phyloP scores from a whole-genome alignment of 2,888 invertebrate species.

The Eristalis intricaria region DNA sequence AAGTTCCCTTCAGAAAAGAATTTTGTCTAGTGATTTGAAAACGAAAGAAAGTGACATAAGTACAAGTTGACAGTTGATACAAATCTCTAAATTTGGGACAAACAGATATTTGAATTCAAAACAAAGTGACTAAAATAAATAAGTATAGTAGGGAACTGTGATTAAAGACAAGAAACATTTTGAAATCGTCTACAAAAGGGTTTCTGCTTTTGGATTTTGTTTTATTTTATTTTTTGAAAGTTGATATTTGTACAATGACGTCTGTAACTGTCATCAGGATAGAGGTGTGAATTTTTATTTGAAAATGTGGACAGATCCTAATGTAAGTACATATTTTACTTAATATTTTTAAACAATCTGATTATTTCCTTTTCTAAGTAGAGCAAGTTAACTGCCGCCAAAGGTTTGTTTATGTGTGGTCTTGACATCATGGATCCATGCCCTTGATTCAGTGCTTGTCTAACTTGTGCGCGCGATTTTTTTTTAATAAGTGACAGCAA shows the following conservation, averaged over 20 bases:
- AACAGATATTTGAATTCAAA: conserved; percentile 2
- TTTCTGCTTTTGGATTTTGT: background rate
- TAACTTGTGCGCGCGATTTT: conserved; percentile 57
- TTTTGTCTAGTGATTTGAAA: conserved; percentile 22
- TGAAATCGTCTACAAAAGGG: background rate
- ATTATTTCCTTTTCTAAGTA: background rate
- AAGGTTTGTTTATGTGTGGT: conserved; percentile 36
- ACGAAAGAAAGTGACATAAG: conserved; percentile 55
- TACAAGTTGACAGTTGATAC: conserved; percentile 57
- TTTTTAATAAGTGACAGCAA: conserved; percentile 34
- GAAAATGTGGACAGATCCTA: conserved; percentile 72
- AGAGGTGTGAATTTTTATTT: conserved; percentile 68
- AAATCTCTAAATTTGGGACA: conserved; percentile 27
- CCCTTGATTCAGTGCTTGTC: conserved; percentile 33
- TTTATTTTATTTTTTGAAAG: background rate
- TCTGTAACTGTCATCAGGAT: conserved; percentile 71
- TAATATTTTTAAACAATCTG: background rate
- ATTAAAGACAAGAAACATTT: conserved; percentile 1
- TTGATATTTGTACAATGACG: conserved; percentile 48
- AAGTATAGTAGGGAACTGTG: background rate
- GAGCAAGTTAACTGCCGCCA: background rate
- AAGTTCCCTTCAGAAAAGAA: background rate
- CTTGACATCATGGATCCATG: background rate
- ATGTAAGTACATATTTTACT: conserved; percentile 54
- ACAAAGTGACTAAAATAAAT: conserved; percentile 30